These are phyloP conservation scores for Drosophila varians DNA, from an alignment of 1,140 invertebrate species.

Conservation along the genomic window DNA sequence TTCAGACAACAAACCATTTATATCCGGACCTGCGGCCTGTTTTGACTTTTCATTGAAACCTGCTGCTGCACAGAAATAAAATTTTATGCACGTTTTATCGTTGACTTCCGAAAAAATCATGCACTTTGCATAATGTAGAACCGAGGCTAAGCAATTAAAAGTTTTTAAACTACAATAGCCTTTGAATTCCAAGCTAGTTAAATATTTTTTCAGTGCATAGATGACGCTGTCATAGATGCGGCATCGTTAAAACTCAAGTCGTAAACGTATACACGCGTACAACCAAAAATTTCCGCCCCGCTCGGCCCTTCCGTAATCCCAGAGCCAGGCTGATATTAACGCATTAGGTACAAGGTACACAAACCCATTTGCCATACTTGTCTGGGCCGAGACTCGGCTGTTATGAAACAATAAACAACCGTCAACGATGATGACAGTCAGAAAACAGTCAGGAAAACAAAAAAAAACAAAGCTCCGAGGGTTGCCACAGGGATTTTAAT, in stretches of 20 bases:
- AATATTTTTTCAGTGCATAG: conserved; percentile 27
- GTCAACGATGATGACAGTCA: conserved; percentile 68
- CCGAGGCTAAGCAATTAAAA: too few relatives aligned
- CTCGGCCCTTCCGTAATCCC: neutral
- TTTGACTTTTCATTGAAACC: conserved; percentile 80
- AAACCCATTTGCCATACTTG: conserved; percentile 74
- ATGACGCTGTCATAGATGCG: conserved; percentile 46
- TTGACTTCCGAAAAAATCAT: neutral
- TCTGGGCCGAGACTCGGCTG: conserved; percentile 69
- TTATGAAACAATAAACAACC: conserved; percentile 78
- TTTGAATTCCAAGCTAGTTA: neutral
- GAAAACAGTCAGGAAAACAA: conserved; percentile 38
- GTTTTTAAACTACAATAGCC: too few relatives aligned
- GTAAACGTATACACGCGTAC: conserved; percentile 55
- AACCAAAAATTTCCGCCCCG: conserved; percentile 58
- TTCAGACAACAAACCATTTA: conserved; percentile 77
- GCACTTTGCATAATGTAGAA: too few relatives aligned
- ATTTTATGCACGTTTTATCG: neutral
- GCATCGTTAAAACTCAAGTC: conserved; percentile 73
- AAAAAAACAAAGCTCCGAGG: conserved; percentile 21
- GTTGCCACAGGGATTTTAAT: conserved; percentile 36
- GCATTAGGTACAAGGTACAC: conserved; percentile 80
- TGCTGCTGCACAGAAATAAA: conserved; percentile 41
- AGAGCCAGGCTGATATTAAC: conserved; percentile 64
- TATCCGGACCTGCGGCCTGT: conserved; percentile 80